Evolutionary conservation across 1,140 invertebrate species (phyloP).

Genomic region (Bombus picipes): DNA sequence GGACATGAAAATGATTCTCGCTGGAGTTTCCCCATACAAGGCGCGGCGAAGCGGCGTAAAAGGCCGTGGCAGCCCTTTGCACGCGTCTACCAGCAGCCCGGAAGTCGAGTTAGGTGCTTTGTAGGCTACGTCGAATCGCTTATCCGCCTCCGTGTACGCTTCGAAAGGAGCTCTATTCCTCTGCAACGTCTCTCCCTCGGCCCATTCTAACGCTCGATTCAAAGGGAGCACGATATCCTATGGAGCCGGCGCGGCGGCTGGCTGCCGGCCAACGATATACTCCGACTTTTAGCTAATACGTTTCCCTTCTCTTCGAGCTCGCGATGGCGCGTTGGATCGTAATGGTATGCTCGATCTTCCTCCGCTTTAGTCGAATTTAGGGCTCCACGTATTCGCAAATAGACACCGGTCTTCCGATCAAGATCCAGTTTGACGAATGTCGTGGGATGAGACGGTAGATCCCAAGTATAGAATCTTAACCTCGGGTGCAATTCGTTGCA

Average conservation of each 20-base stretch:
- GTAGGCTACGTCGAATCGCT: constrained; percentile 38
- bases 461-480: no score
- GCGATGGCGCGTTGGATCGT: no score
- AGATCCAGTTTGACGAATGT: no score
- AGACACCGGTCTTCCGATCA: no score
- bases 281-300: constrained; percentile 21
- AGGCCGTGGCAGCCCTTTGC: background rate
- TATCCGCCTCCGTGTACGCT: constrained; percentile 4
- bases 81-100: constrained; percentile 27
- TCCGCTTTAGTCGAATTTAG: no score
- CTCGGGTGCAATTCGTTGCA: background rate
- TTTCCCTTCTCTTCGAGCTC: background rate
- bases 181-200: background rate
- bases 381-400: no score
- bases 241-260: background rate
- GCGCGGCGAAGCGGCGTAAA: background rate
- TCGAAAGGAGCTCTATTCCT: constrained; percentile 29
- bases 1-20: constrained; percentile 63
- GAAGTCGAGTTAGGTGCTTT: constrained; percentile 45
- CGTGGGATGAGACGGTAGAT: no score
- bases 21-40: constrained; percentile 33
- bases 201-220: constrained; percentile 25
- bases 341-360: no score
- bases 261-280: constrained; percentile 32
- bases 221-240: constrained; percentile 43